Evolutionary conservation across 2,797 vertebrate genomes (phyloP).

Genomic region (Typhlichthys subterraneus): DNA sequence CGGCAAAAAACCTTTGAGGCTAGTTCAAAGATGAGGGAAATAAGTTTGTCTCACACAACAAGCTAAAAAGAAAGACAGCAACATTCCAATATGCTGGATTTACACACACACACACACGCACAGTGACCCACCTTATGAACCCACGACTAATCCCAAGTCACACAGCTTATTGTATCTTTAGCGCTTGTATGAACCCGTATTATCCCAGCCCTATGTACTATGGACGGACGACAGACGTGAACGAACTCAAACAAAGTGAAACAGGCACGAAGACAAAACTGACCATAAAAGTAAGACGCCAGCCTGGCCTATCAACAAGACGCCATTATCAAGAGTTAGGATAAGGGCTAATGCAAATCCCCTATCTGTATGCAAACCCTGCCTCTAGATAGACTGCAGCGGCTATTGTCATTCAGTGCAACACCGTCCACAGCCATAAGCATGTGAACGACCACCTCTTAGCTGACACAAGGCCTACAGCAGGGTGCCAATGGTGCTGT

Average conservation of each 20-base stretch:
- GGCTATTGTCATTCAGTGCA: slow-evolving; percentile 25
- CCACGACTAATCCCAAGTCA: slow-evolving; percentile 24
- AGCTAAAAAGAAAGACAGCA: too few species aligned
- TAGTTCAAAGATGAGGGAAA: too few species aligned
- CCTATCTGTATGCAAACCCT: slow-evolving; percentile 27
- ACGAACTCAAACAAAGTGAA: not conserved
- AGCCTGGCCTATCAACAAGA: not conserved
- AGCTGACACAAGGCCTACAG: not conserved
- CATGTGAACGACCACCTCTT: slow-evolving; percentile 9
- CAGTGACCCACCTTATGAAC: not conserved
- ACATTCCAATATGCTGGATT: too few species aligned
- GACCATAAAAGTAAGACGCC: too few species aligned
- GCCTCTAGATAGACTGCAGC: not conserved
- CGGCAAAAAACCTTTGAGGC: slow-evolving; percentile 5
- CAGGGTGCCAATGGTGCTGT: slow-evolving; percentile 2
- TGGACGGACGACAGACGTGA: not conserved
- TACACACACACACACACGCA: not conserved
- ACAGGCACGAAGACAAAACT: too few species aligned
- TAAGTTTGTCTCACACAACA: too few species aligned
- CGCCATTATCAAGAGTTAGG: not conserved
- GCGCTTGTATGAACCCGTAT: not conserved
- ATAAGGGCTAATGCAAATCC: slow-evolving; percentile 21
- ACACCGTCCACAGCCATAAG: slow-evolving; percentile 6
- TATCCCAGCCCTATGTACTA: not conserved
- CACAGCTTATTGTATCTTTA: slow-evolving; percentile 23